Percentiles rank a stretch among this genome's conserved stretches.
Conservation (phyloP, 2,113 vertebrate genomes). For the Manacus vitellinus region DNA sequence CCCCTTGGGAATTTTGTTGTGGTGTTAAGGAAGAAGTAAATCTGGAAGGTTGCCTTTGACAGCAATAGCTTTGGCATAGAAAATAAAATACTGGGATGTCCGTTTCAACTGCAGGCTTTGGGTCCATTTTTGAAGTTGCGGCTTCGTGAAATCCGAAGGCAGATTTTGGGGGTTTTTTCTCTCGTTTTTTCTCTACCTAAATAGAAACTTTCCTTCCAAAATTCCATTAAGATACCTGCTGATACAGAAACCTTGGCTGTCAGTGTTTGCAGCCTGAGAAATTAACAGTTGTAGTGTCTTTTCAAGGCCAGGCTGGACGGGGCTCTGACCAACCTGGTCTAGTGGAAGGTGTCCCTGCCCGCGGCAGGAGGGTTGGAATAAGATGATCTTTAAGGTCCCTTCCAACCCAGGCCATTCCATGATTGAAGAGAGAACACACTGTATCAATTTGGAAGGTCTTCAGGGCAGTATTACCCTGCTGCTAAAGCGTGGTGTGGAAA, state of each 20-base stretch:
- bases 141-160: background rate
- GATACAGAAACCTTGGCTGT: background rate
- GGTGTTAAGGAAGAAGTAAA: background rate
- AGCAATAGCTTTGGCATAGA: background rate
- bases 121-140: background rate
- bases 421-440: background rate
- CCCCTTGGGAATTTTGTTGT: background rate
- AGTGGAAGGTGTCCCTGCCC: background rate
- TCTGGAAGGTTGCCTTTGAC: background rate
- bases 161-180: background rate
- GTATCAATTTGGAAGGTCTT: background rate
- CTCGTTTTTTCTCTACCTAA: background rate
- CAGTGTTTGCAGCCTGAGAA: background rate
- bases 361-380: accelerated
- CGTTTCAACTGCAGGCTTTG: background rate
- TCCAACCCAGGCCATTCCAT: background rate
- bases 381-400: background rate
- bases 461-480: background rate
- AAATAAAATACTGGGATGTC: background rate
- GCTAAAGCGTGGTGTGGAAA: background rate
- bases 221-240: background rate
- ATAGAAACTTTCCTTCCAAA: background rate
- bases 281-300: background rate
- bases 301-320: background rate
- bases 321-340: background rate